Base-by-base conservation (phyloP, 92 coral and sea anemone genomes). In the Actinernus sp. region DNA sequence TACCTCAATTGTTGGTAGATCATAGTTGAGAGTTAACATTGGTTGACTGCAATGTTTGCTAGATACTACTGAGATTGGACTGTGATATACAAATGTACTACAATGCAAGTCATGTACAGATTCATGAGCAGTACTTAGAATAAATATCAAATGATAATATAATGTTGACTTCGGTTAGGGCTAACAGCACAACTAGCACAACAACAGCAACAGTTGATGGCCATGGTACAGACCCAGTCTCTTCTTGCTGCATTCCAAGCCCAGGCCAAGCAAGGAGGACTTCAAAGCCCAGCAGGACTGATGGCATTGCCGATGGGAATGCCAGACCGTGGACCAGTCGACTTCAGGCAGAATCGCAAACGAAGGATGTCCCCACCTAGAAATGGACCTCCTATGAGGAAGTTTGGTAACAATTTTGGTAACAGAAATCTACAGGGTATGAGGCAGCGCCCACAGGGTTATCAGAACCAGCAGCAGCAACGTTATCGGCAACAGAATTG, bases 211-310 rank as follows among this genome's bases (percentile, higher is more conserved):
- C 98, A 94, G 71, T 48, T 94, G 10, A 75, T 94, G 88, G 97
- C 97, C 31, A 91, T 94, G 97, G 88, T 94, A 19, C 98, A 94
- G 59, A 94, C 98, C 0, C 98, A 94, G 71, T 92, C 97, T 31
- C 59, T 94, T 3, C 70, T 94, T 23, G 98, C 98, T 34, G 98
- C 98, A 4, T 88, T 91, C 55, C 97, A 94, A 40, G 97, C 95
- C 0, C 97, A 91, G 64, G 89, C 91, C 10, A 63, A 79, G 56
- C 87, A 67, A 32, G 71, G 50, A 44, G 39, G 62, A 22, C 68
- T 73, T 32, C 65, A 62, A 0, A 43, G 54, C 3, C 67, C 81
- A 8, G 79, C 73, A 14, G 84, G 57, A 8, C 23, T 62, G 39
- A 46, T 71, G 18, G 61, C 19, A 2, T 19, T 56, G 10, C 2